Conservation (phyloP, 2,113 vertebrate genomes). For the Prionailurus bengalensis region DNA sequence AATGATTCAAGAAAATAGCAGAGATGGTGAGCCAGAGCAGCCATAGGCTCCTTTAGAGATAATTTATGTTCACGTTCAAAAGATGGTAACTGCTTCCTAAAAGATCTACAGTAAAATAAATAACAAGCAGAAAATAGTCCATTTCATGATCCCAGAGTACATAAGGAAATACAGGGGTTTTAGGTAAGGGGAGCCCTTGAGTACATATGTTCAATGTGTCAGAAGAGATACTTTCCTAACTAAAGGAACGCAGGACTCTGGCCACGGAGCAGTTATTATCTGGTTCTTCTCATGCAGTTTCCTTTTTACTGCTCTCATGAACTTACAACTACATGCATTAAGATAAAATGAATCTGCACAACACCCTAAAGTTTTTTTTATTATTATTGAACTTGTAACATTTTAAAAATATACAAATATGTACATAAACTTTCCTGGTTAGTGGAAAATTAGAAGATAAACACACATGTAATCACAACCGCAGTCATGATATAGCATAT, state of each 20-base stretch:
- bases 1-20: constrained; percentile 51
- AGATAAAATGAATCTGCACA: not conserved
- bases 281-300: not conserved
- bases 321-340: not conserved
- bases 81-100: not conserved
- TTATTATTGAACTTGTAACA: not conserved
- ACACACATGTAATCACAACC: not conserved
- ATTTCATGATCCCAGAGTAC: not conserved
- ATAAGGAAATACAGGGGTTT: not conserved
- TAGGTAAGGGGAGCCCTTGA: not conserved
- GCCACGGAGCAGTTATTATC: not conserved
- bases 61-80: constrained; percentile 52
- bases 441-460: not conserved
- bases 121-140: constrained; percentile 4
- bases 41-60: not conserved
- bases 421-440: not conserved
- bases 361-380: not conserved
- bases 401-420: not conserved
- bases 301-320: not conserved
- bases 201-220: not conserved
- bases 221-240: not conserved
- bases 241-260: not conserved
- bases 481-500: not conserved
- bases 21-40: not conserved
- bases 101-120: not conserved